These are phyloP conservation scores for Ochotona princeps DNA, from an alignment of 2,113 vertebrate genomes.

Conservation along the genomic window DNA sequence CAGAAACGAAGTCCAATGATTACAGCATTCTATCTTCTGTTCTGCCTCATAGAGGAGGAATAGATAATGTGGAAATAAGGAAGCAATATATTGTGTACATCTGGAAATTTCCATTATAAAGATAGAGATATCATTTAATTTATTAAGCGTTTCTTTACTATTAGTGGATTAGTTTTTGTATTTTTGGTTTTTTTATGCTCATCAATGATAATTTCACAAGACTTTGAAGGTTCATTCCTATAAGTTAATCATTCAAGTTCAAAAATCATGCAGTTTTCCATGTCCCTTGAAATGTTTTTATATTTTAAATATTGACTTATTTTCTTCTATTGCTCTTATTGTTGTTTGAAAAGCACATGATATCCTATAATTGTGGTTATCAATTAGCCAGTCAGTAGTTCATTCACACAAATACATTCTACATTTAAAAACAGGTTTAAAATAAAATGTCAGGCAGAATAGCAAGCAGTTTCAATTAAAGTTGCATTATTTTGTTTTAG, in stretches of 20 bases:
- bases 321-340: background rate
- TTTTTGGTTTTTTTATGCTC: background rate
- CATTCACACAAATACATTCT: background rate
- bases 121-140: background rate
- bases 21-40: background rate
- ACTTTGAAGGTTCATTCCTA: background rate
- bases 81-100: background rate
- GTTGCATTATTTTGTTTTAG: conserved; percentile 60
- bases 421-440: background rate
- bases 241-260: background rate
- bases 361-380: background rate
- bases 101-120: background rate
- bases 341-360: background rate
- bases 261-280: background rate
- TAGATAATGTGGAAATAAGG: background rate
- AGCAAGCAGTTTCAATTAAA: conserved; percentile 48
- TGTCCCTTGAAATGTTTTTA: background rate
- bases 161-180: background rate
- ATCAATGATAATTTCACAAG: background rate
- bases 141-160: background rate
- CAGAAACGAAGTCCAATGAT: background rate
- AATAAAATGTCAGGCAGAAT: conserved; percentile 25
- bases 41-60: conserved; percentile 11
- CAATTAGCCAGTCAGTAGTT: background rate
- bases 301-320: background rate